A percentile compares a stretch with the other conserved stretches of the same genome.
Conservation (phyloP, 2,888 invertebrate genomes). For the Diplolepis rosae region DNA sequence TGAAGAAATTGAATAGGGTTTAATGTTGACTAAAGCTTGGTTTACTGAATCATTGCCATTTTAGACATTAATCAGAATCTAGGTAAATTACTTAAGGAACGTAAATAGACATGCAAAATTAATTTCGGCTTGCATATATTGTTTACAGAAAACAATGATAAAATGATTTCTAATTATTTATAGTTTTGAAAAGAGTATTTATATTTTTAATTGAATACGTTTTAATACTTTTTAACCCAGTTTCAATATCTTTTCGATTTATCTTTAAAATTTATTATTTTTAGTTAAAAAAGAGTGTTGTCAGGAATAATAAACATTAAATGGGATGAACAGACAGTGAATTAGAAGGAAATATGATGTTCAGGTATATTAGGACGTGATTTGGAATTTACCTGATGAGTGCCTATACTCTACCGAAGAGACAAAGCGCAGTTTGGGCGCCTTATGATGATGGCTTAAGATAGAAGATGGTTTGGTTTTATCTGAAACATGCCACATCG, state of each 20-base stretch:
- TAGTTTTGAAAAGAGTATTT: not conserved
- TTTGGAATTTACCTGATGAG: conserved; percentile 79
- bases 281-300: no score
- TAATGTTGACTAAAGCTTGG: no score
- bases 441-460: conserved; percentile 73
- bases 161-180: not conserved
- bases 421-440: conserved; percentile 86
- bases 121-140: not conserved
- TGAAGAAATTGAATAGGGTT: conserved; percentile 2
- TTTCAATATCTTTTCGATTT: no score
- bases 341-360: not conserved
- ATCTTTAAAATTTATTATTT: no score
- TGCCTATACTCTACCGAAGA: conserved; percentile 88
- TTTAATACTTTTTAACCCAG: no score
- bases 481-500: conserved; percentile 77
- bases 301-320: not conserved
- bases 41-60: no score
- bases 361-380: conserved; percentile 39
- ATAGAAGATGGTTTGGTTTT: conserved; percentile 77
- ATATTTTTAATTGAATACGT: no score
- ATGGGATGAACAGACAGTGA: not conserved
- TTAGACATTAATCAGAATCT: not conserved
- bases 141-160: not conserved
- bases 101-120: not conserved
- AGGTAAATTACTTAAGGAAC: not conserved